Conservation (phyloP, 2,113 vertebrate species). For the Deroptyus accipitrinus region DNA sequence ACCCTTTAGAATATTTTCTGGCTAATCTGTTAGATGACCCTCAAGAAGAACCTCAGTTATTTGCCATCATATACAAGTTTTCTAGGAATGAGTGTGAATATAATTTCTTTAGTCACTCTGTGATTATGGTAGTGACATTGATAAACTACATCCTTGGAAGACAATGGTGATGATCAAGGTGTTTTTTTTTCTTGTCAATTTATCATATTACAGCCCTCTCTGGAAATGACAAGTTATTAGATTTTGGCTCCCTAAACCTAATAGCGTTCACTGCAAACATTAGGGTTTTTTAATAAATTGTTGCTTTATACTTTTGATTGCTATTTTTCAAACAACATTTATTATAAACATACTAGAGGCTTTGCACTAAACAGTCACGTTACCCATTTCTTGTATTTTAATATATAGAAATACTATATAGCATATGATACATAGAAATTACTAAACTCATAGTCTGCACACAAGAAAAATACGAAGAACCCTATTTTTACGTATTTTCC, state of each 20-base stretch:
- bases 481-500: not conserved
- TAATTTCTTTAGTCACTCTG: conserved; percentile 49
- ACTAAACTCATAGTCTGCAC: not conserved
- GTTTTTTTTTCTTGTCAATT: conserved; percentile 70
- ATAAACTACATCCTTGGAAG: conserved; percentile 76
- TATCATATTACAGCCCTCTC: conserved; percentile 72
- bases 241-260: conserved; percentile 63
- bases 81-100: not conserved
- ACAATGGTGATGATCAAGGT: conserved; percentile 74
- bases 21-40: not conserved
- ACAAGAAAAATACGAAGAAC: not conserved
- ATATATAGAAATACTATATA: not conserved
- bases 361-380: not conserved
- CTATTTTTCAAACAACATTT: not conserved
- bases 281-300: conserved; percentile 28
- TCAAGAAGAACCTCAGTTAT: not conserved
- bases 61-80: not conserved
- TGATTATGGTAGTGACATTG: conserved; percentile 72
- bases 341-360: not conserved
- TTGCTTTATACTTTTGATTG: conserved; percentile 1
- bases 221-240: conserved; percentile 74
- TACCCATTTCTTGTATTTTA: not conserved
- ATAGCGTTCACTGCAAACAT: conserved; percentile 55
- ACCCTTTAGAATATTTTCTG: not conserved
- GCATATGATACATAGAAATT: not conserved